A percentile compares a stretch with the other conserved stretches of the same genome.
These are phyloP conservation scores for Lasius platythorax DNA, from an alignment of 2,888 invertebrate species.

Conservation along the genomic window DNA sequence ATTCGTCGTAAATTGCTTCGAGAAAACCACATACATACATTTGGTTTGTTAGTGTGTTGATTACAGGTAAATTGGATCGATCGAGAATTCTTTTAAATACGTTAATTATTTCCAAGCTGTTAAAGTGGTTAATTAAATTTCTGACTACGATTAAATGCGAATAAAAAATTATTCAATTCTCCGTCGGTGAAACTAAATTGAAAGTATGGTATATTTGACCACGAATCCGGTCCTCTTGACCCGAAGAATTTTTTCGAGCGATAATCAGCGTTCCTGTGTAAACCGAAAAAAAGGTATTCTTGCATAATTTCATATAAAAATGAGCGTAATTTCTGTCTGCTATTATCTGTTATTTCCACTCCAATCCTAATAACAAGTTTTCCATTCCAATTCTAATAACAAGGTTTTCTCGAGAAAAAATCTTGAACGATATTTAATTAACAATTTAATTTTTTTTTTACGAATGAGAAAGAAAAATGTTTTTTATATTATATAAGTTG, in stretches of 20 bases:
- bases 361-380: neutral
- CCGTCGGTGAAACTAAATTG: conserved; percentile 20
- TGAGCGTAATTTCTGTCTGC: neutral
- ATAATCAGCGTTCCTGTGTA: neutral
- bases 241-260: conserved; percentile 23
- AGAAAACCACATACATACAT: conserved; percentile 22
- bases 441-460: neutral
- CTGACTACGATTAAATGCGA: conserved; percentile 1
- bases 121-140: conserved; percentile 39
- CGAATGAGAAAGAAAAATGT: neutral
- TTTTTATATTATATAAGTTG: neutral
- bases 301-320: neutral
- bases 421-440: neutral
- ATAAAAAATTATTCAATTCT: conserved; percentile 36
- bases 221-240: conserved; percentile 18
- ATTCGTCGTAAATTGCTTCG: conserved; percentile 34
- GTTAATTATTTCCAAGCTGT: conserved; percentile 26
- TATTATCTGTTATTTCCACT: neutral
- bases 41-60: conserved; percentile 27
- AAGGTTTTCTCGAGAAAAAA: neutral
- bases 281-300: neutral
- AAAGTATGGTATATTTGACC: neutral
- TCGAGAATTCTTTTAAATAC: conserved; percentile 37
- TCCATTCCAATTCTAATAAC: neutral
- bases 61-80: conserved; percentile 17